phyloP scores from a whole-genome alignment of 2,888 invertebrate genomes.

The Oxyteleia sp. region DNA sequence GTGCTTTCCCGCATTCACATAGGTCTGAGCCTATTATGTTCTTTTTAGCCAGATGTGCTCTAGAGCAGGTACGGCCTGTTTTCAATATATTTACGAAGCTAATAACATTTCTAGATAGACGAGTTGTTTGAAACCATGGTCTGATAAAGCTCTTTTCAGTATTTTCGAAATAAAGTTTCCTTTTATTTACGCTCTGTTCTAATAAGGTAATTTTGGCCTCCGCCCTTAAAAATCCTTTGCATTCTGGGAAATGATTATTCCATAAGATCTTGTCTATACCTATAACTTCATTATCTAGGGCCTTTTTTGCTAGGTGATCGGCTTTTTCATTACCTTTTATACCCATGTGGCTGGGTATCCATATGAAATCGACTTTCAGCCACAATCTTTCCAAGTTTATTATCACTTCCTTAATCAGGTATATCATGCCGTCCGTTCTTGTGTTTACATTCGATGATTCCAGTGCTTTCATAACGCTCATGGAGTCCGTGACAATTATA shows the following conservation, averaged over 20 bases:
- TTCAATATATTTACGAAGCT: background rate
- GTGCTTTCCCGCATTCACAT: background rate
- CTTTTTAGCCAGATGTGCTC: background rate
- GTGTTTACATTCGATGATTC: background rate
- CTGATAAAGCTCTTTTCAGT: background rate
- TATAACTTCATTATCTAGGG: too few relatives aligned
- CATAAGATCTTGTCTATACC: background rate
- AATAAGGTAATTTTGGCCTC: too few relatives aligned
- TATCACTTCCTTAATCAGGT: background rate
- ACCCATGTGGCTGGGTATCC: constrained; percentile 14
- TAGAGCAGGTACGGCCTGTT: background rate
- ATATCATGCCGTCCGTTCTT: background rate
- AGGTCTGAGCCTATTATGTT: background rate
- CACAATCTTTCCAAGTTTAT: too few relatives aligned
- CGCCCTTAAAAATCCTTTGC: background rate
- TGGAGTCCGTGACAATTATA: background rate
- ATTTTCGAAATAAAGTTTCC: constrained; percentile 8
- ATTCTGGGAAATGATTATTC: too few relatives aligned
- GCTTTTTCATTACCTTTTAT: constrained; percentile 19
- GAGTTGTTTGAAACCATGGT: background rate
- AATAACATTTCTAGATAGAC: background rate
- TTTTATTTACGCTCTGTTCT: constrained; percentile 5
- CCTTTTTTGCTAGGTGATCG: background rate
- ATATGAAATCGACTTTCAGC: background rate
- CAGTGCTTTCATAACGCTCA: background rate